Percentiles rank a stretch among this genome's conserved stretches.
Evolutionary conservation across 2,888 invertebrate genomes (phyloP).

Genomic region (Volucella inflata): DNA sequence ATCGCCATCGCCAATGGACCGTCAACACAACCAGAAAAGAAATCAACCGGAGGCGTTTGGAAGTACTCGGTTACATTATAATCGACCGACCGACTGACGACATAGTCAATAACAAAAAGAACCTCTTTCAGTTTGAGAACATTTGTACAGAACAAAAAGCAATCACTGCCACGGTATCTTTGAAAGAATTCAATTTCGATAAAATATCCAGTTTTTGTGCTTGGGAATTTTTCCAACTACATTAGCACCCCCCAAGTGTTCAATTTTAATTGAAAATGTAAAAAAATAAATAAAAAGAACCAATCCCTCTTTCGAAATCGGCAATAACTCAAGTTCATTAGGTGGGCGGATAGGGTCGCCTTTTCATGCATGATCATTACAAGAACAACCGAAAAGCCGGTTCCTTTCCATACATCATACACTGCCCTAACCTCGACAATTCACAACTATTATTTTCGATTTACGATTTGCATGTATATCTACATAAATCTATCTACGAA

Average conservation of each 20-base stretch:
- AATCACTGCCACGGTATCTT: too few species aligned
- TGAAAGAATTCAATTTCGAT: too few species aligned
- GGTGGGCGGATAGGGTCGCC: slow-evolving; percentile 66
- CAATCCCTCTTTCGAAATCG: slow-evolving; percentile 27
- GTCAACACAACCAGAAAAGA: too few species aligned
- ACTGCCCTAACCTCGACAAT: slow-evolving; percentile 32
- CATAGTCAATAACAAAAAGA: too few species aligned
- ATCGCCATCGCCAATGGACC: too few species aligned
- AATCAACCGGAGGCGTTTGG: too few species aligned
- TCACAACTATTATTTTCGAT: slow-evolving; percentile 52
- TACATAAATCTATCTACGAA: slow-evolving; percentile 11
- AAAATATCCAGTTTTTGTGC: too few species aligned
- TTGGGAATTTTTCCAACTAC: background rate
- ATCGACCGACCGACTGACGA: too few species aligned
- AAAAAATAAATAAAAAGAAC: background rate
- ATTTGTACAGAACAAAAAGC: too few species aligned
- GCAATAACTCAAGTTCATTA: slow-evolving; percentile 71
- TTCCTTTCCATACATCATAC: slow-evolving; percentile 36
- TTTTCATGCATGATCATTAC: slow-evolving; percentile 30
- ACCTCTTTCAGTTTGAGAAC: too few species aligned
- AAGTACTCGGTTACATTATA: too few species aligned
- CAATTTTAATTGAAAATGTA: slow-evolving; percentile 21
- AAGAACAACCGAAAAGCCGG: slow-evolving; percentile 51
- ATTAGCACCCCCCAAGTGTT: slow-evolving; percentile 38
- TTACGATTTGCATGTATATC: slow-evolving; percentile 16